Evolutionary conservation across 2,797 vertebrate species (phyloP).

Genomic region (Pelobates cultripes): DNA sequence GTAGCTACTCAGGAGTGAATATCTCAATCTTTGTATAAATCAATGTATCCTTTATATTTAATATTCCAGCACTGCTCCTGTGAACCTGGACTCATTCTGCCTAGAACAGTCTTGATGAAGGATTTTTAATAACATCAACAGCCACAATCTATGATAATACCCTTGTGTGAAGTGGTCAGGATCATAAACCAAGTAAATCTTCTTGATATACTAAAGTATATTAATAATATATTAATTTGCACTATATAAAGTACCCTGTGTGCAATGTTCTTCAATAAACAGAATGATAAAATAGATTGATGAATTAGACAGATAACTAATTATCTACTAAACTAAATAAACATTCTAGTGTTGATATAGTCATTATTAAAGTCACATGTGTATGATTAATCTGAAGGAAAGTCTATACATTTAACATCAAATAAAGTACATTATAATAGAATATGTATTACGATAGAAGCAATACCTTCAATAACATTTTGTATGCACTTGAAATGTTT

Average conservation of each 20-base stretch:
- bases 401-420: no score
- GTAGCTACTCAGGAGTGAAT: background rate
- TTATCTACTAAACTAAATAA: background rate
- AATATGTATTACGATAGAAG: no score
- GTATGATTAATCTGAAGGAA: no score
- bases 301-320: background rate
- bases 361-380: no score
- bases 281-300: constrained; percentile 1
- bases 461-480: no score
- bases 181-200: constrained; percentile 14
- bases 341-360: no score
- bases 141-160: background rate
- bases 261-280: background rate
- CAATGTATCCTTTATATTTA: background rate
- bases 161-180: constrained; percentile 25
- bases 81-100: background rate
- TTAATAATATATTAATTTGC: constrained; percentile 34
- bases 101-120: constrained; percentile 8
- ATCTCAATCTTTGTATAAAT: background rate
- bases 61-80: background rate
- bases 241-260: background rate
- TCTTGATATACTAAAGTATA: constrained; percentile 14
- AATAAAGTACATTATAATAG: no score
- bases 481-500: no score
- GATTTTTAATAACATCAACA: constrained; percentile 13